Base-by-base conservation (phyloP, 2,113 vertebrate genomes). In the Crotalus viridis region DNA sequence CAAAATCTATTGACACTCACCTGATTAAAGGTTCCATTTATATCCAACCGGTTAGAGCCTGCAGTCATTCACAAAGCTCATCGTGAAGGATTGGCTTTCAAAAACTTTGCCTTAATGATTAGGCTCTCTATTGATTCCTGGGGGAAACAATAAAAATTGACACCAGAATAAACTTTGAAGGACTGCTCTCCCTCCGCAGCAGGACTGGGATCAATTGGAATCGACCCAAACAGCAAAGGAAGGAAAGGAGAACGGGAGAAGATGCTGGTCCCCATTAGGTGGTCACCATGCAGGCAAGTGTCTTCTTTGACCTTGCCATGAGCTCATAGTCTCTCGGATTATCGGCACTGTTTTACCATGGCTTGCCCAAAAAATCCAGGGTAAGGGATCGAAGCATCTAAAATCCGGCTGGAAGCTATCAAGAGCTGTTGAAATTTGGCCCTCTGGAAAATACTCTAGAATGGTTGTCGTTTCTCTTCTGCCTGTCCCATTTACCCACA, bases 121-220 rank as follows among this genome's bases (percentile, higher is more conserved):
- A 96, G 96, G 97, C 95, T 92, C n/a, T 91, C 92, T 98, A 98
- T 98, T 97, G 98, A 98, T 98, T 96, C 93, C 95, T 51, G 85
- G 81, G 97, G 96, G 96, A 93, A 97, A 97, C 98, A 94, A 98
- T 98, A 98, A 98, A 98, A 98, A 98, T 98, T 98, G 98, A 98
- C 98, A 98, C 96, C 97, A 98, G 97, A 98, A 98, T 97, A 98
- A 98, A 98, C 97, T 98, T 96, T 97, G 98, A 98, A 97, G 97
- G 97, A 97, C 93, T 96, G 97, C 97, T 97, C 96, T 97, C 91
- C 43, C 97, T 98, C 97, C 6, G 46, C 46, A 96, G 97, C 96
- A 95, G 92, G 97, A 95, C 94, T 0, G 33, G 13, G 96, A 98
- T 98, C 98, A 98, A 98, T 98, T 96, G 52, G 55, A 88, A 98